These are phyloP conservation scores for Hesperophylax magnus DNA, from an alignment of 1,140 invertebrate species.

Conservation along the genomic window DNA sequence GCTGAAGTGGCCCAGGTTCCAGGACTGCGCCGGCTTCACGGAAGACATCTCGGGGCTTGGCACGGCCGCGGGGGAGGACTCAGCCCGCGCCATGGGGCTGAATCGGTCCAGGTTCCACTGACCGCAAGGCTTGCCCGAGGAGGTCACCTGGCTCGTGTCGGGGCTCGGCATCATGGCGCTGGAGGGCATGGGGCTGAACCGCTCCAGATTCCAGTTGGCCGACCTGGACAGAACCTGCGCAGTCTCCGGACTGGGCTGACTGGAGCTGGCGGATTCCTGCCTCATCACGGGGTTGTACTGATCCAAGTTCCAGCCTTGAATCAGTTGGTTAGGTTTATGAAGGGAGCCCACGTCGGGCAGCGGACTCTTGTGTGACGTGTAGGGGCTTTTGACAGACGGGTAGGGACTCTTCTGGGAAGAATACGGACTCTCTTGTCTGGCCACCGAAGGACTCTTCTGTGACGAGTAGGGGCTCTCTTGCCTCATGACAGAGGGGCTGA, in stretches of 20 bases:
- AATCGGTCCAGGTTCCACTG: slow-evolving; percentile 55
- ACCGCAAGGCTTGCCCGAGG: slow-evolving; percentile 47
- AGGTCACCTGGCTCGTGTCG: slow-evolving; percentile 53
- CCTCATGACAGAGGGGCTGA: slow-evolving; percentile 65
- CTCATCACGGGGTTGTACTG: slow-evolving; percentile 65
- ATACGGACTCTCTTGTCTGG: slow-evolving; percentile 57
- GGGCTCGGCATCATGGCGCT: slow-evolving; percentile 57
- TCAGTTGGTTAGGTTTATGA: slow-evolving; percentile 29
- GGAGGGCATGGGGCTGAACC: slow-evolving; percentile 65
- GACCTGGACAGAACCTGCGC: slow-evolving; percentile 63
- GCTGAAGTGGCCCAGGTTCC: slow-evolving; percentile 59
- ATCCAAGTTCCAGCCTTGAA: slow-evolving; percentile 51
- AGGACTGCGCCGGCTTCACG: slow-evolving; percentile 34
- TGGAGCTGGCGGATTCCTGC: slow-evolving; percentile 67
- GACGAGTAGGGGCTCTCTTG: slow-evolving; percentile 57
- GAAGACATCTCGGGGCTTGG: slow-evolving; percentile 68
- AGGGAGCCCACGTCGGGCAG: slow-evolving; percentile 22
- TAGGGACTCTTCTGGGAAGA: slow-evolving; percentile 67
- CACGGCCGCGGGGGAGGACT: slow-evolving; percentile 68
- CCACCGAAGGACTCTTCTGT: slow-evolving; percentile 66
- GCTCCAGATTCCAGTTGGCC: slow-evolving; percentile 67
- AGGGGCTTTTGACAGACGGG: slow-evolving; percentile 67
- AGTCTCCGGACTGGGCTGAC: slow-evolving; percentile 70
- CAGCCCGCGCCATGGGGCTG: slow-evolving; percentile 69
- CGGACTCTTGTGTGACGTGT: slow-evolving; percentile 64